Conservation (phyloP, 2,888 invertebrate genomes). For the Hydrotaea diabolus region DNA sequence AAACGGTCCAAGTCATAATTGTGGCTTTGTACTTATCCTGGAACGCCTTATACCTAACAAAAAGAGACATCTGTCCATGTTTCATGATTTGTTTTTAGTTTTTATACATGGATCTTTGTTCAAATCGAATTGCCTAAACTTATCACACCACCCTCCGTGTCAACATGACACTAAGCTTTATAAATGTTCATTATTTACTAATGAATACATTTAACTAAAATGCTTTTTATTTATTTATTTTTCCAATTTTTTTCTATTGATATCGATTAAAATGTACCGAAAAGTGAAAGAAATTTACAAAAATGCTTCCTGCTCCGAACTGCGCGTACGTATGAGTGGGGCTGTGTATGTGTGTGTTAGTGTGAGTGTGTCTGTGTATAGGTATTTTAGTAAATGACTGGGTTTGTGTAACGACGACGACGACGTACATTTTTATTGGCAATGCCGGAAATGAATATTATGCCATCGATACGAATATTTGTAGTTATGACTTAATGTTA, state of each 20-base stretch:
- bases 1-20: no score
- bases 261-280: background rate
- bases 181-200: constrained; percentile 15
- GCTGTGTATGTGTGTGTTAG: background rate
- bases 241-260: constrained; percentile 5
- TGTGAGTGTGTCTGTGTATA: background rate
- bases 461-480: constrained; percentile 52
- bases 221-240: background rate
- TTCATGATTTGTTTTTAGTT: no score
- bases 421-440: constrained; percentile 34
- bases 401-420: background rate
- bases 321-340: background rate
- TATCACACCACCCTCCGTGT: background rate
- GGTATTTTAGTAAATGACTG: background rate
- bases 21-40: no score
- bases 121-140: background rate
- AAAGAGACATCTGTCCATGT: no score
- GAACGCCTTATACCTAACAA: no score
- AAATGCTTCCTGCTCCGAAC: background rate
- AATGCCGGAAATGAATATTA: constrained; percentile 58
- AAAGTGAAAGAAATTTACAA: constrained; percentile 8
- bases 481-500: constrained; percentile 51
- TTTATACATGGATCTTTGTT: no score
- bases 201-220: constrained; percentile 18
- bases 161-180: background rate